Conservation (phyloP, 2,797 vertebrate genomes). For the Eurystomus glaucurus region DNA sequence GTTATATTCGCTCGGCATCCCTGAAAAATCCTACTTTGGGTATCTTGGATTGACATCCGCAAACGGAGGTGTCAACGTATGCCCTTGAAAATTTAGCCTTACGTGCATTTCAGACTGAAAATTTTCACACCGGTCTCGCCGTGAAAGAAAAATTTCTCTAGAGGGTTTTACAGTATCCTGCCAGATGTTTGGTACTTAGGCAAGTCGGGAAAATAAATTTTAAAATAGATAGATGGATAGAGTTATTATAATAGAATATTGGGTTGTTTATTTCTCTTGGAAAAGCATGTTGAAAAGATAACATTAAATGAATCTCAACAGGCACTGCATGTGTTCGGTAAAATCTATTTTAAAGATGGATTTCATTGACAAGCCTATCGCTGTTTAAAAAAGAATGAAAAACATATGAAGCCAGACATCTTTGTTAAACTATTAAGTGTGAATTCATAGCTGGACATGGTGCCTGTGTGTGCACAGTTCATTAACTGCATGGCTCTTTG, state of each 20-base stretch:
- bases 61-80: neutral
- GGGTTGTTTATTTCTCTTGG: neutral
- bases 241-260: neutral
- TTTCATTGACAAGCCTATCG: constrained; percentile 58
- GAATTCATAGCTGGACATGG: constrained; percentile 43
- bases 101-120: neutral
- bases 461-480: constrained; percentile 37
- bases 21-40: neutral
- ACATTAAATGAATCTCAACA: neutral
- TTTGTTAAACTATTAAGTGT: constrained; percentile 51
- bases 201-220: neutral
- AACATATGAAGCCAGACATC: constrained; percentile 20
- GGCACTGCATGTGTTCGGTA: neutral
- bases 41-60: neutral
- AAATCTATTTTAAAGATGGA: constrained; percentile 51
- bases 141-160: neutral
- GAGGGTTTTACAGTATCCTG: neutral
- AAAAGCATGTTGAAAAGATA: constrained; percentile 44
- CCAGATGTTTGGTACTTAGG: neutral
- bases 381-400: constrained; percentile 12
- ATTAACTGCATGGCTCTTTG: constrained; percentile 59
- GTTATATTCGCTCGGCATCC: neutral
- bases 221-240: neutral
- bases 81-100: neutral
- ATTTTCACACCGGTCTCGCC: neutral